Evolutionary conservation across 2,888 invertebrate species (phyloP).

Genomic region (Willowsia nigromaculata): DNA sequence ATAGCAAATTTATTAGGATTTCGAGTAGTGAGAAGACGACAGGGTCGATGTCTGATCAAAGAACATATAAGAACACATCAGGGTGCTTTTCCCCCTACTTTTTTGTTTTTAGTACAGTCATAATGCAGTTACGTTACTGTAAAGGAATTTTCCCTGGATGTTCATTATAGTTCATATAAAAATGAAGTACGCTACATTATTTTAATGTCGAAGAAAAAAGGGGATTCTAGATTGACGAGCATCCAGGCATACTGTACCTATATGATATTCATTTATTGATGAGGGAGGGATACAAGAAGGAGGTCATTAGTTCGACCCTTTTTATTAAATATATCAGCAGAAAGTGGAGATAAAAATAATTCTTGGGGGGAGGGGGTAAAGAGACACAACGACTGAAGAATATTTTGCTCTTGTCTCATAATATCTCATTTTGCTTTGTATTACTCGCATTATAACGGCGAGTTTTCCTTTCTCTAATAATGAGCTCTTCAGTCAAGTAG

Average conservation of each 20-base stretch:
- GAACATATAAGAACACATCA: neutral
- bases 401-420: no score
- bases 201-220: neutral
- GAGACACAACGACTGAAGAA: no score
- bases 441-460: no score
- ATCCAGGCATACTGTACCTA: neutral
- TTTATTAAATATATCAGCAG: neutral
- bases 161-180: constrained; percentile 15
- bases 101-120: neutral
- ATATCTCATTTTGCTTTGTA: no score
- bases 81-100: neutral
- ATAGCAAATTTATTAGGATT: neutral
- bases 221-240: neutral
- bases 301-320: constrained; percentile 58
- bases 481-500: neutral
- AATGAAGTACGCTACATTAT: constrained; percentile 11
- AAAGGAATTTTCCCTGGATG: constrained; percentile 11
- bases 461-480: no score
- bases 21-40: no score
- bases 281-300: constrained; percentile 6
- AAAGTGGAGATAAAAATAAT: neutral
- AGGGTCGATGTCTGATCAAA: neutral
- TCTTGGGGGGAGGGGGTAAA: neutral
- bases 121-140: neutral
- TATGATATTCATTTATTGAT: neutral